phyloP scores from a whole-genome alignment of 2,113 vertebrate species.

The Ptilorrhoa leucosticta region DNA sequence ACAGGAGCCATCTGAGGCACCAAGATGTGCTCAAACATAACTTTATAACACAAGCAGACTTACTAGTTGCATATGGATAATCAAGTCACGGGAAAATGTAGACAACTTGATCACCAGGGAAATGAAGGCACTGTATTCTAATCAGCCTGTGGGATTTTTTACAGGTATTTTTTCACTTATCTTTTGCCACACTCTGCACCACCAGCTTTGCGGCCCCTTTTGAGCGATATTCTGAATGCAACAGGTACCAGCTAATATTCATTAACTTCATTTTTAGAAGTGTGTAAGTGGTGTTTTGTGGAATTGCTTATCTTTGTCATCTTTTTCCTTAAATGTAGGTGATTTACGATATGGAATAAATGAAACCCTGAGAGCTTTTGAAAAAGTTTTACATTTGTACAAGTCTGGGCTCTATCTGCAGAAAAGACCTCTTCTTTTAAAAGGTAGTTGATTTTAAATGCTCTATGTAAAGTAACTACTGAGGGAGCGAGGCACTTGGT shows the following conservation, averaged over 20 bases:
- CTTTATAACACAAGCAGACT: neutral
- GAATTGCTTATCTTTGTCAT: neutral
- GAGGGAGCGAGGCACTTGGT: neutral
- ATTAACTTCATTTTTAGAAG: neutral
- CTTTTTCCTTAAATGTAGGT: constrained; percentile 67
- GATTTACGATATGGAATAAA: constrained; percentile 82
- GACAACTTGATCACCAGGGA: neutral
- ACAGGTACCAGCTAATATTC: constrained; percentile 76
- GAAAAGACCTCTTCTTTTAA: constrained; percentile 71
- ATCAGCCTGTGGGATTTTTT: constrained; percentile 40
- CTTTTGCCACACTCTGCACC: constrained; percentile 89
- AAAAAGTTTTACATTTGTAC: constrained; percentile 84
- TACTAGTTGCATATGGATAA: neutral
- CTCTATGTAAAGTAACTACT: neutral
- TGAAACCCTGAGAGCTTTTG: constrained; percentile 82
- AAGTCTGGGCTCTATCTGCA: constrained; percentile 85
- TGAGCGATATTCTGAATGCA: constrained; percentile 85
- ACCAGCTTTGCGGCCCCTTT: constrained; percentile 74
- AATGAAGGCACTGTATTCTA: neutral
- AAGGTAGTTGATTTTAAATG: constrained; percentile 68
- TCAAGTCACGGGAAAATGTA: neutral
- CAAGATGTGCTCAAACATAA: neutral
- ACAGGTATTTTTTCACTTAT: constrained; percentile 92
- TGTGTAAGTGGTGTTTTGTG: neutral
- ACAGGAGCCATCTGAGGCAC: neutral